Evolutionary conservation across 2,888 invertebrate genomes (phyloP).

Genomic region (Embidobia sp.): DNA sequence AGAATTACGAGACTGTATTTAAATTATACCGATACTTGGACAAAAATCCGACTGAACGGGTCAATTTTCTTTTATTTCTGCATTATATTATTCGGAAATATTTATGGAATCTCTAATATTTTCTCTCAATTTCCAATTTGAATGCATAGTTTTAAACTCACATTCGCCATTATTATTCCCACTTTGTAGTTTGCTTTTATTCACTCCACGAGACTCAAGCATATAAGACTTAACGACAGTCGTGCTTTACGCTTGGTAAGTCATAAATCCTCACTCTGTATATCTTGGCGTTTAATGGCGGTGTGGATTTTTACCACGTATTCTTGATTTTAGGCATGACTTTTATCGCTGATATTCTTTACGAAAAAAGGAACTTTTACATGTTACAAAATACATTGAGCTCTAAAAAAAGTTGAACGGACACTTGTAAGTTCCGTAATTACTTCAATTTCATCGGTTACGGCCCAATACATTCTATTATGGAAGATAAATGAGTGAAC

Average conservation of each 20-base stretch:
- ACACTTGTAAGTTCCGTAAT: no score
- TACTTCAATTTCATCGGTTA: no score
- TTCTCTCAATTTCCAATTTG: conserved; percentile 15
- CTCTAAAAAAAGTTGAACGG: no score
- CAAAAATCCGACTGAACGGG: no score
- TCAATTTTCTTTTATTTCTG: no score
- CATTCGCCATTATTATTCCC: conserved; percentile 34
- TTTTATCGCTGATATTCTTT: conserved; percentile 41
- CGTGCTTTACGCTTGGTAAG: conserved; percentile 49
- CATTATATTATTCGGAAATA: no score
- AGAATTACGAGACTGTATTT: no score
- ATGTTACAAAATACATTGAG: conserved; percentile 37
- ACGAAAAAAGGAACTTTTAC: conserved; percentile 28
- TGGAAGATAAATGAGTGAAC: no score
- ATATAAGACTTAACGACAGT: conserved; percentile 50
- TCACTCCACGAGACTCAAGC: conserved; percentile 9
- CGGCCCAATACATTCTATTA: no score
- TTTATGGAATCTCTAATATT: no score
- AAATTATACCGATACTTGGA: no score
- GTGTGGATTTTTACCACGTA: conserved; percentile 56
- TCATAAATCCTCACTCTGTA: conserved; percentile 44
- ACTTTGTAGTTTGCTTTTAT: conserved; percentile 27
- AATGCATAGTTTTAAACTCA: conserved; percentile 14
- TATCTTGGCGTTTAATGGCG: conserved; percentile 52
- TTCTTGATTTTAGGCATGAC: conserved; percentile 56